A percentile compares a stretch with the other conserved stretches of the same genome.
phyloP scores from a whole-genome alignment of 2,888 invertebrate species.

The Cantharis flavilabris region DNA sequence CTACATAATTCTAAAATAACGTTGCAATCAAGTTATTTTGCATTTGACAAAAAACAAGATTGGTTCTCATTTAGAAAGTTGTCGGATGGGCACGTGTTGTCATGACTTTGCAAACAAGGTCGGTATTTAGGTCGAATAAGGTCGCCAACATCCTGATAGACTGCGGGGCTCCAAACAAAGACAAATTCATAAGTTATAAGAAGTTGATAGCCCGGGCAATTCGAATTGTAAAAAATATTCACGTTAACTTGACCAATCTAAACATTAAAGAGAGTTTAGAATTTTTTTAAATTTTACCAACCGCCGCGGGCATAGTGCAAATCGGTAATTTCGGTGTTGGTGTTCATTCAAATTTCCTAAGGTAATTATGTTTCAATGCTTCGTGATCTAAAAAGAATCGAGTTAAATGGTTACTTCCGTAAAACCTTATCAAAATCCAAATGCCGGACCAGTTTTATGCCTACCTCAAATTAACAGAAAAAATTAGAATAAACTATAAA shows the following conservation, averaged over 20 bases:
- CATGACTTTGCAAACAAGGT: constrained; percentile 46
- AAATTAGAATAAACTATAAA: neutral
- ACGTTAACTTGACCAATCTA: neutral
- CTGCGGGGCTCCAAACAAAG: constrained; percentile 51
- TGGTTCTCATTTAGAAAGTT: constrained; percentile 34
- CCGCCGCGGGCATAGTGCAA: neutral
- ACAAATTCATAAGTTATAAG: constrained; percentile 33
- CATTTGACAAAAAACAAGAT: constrained; percentile 23
- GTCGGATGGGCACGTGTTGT: constrained; percentile 43
- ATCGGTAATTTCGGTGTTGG: neutral
- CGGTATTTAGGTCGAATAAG: constrained; percentile 51
- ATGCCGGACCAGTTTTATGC: neutral
- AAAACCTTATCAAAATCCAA: neutral
- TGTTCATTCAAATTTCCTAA: neutral
- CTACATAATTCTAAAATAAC: neutral
- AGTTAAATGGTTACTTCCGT: neutral
- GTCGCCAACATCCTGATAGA: constrained; percentile 46
- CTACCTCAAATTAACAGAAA: neutral
- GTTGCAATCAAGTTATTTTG: neutral
- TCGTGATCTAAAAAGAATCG: neutral
- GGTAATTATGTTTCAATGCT: neutral
- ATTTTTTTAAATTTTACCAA: neutral
- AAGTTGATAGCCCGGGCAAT: neutral
- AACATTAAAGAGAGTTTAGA: neutral
- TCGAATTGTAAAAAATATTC: neutral